Percentiles rank a stretch among this genome's conserved stretches.
phyloP scores from a whole-genome alignment of 2,888 invertebrate genomes.

The Euphydryas editha region DNA sequence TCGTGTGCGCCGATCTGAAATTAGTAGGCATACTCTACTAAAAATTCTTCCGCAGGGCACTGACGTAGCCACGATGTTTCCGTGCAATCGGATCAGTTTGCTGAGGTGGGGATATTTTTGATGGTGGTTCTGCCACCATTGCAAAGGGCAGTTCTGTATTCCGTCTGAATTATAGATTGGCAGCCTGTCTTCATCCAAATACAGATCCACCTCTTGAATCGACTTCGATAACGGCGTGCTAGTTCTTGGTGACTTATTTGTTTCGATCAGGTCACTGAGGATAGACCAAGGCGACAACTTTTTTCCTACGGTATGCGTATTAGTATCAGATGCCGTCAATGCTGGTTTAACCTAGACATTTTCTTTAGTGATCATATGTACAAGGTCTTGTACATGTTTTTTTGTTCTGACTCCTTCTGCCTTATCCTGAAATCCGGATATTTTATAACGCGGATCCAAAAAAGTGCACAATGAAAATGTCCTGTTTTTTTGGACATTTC shows the following conservation, averaged over 20 bases:
- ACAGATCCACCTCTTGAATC: neutral
- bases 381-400: no score
- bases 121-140: conserved; percentile 1
- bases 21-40: conserved; percentile 37
- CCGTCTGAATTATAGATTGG: neutral
- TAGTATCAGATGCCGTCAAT: no score
- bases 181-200: neutral
- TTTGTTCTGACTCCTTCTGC: conserved; percentile 35
- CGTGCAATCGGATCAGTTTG: conserved; percentile 7
- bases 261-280: neutral
- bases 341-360: no score
- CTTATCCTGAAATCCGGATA: conserved; percentile 33
- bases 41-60: conserved; percentile 44
- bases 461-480: conserved; percentile 42
- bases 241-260: neutral
- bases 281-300: neutral
- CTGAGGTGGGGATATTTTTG: neutral
- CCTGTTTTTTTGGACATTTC: conserved; percentile 38
- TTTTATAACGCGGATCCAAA: conserved; percentile 44
- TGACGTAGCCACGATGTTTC: conserved; percentile 42
- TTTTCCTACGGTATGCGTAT: no score
- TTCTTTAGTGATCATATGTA: no score
- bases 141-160: neutral
- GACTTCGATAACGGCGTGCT: neutral
- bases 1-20: conserved; percentile 36